Conservation (phyloP, 2,888 invertebrate genomes). For the Ophion ventricosus region DNA sequence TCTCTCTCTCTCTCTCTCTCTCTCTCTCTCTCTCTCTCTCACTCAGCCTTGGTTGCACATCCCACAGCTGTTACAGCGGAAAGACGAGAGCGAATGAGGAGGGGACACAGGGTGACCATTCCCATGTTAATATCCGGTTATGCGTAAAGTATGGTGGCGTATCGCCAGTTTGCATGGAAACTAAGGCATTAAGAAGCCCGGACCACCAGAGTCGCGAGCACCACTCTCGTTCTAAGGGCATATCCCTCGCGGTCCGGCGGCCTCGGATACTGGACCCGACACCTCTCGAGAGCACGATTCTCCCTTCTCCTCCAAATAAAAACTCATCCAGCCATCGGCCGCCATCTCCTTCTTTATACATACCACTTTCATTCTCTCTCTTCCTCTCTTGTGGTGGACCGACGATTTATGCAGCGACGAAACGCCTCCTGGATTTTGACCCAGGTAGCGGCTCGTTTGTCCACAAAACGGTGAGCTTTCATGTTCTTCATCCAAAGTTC, state of each 20-base stretch:
- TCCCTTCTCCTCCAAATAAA: conserved; percentile 63
- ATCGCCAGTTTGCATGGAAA: conserved; percentile 82
- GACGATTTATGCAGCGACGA: conserved; percentile 24
- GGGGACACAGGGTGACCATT: conserved; percentile 77
- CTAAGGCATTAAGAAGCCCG: conserved; percentile 80
- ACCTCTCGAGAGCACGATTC: conserved; percentile 49
- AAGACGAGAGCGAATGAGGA: conserved; percentile 53
- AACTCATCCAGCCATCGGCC: conserved; percentile 51
- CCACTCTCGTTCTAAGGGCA: conserved; percentile 75
- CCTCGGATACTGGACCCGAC: conserved; percentile 57
- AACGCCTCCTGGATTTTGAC: conserved; percentile 40
- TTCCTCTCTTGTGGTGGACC: neutral
- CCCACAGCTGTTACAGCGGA: conserved; percentile 43
- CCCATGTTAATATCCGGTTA: conserved; percentile 82
- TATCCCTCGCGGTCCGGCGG: conserved; percentile 37
- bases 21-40: neutral
- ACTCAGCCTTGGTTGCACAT: conserved; percentile 22
- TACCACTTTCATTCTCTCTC: conserved; percentile 40
- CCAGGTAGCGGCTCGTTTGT: neutral
- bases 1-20: conserved; percentile 3
- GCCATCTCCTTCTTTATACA: conserved; percentile 25
- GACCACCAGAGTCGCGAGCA: conserved; percentile 80
- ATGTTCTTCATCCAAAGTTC: neutral
- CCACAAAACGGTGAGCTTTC: neutral
- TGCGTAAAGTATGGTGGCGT: conserved; percentile 82